Evolutionary conservation across 1,140 invertebrate species (phyloP).

Genomic region (Caenorhabditis tropicalis): DNA sequence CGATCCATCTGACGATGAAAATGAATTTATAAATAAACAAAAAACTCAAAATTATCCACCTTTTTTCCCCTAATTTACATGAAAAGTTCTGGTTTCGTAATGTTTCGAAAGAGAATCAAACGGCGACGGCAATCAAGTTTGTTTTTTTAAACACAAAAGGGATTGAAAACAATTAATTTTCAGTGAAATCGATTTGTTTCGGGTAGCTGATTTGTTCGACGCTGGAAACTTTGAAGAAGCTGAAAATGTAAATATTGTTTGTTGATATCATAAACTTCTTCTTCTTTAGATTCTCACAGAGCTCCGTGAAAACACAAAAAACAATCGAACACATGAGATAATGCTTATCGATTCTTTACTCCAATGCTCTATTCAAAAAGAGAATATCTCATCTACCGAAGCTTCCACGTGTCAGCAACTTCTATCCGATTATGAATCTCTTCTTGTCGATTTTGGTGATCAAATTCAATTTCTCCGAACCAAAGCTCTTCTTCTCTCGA

Average conservation of each 20-base stretch:
- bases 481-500: not conserved
- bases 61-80: not conserved
- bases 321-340: slow-evolving; percentile 14
- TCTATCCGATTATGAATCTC: slow-evolving; percentile 3
- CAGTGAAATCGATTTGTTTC: slow-evolving; percentile 19
- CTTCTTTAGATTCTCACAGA: not conserved
- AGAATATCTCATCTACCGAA: not conserved
- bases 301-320: slow-evolving; percentile 6
- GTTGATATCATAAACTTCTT: not conserved
- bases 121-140: not conserved
- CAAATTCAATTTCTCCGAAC: slow-evolving; percentile 26
- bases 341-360: slow-evolving; percentile 24
- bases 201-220: not conserved
- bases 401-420: not conserved
- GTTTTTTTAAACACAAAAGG: not conserved
- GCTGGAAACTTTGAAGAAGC: not conserved
- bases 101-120: slow-evolving; percentile 9
- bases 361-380: not conserved
- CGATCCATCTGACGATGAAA: slow-evolving; percentile 18
- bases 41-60: not conserved
- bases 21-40: not conserved
- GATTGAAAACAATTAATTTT: not conserved
- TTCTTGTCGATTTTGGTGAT: slow-evolving; percentile 21
- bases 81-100: slow-evolving; percentile 7
- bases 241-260: too few relatives aligned